Evolutionary conservation across 2,888 invertebrate genomes (phyloP), one percentile per base, ranked within the genome.

Genomic region (Diarsia brunnea): DNA sequence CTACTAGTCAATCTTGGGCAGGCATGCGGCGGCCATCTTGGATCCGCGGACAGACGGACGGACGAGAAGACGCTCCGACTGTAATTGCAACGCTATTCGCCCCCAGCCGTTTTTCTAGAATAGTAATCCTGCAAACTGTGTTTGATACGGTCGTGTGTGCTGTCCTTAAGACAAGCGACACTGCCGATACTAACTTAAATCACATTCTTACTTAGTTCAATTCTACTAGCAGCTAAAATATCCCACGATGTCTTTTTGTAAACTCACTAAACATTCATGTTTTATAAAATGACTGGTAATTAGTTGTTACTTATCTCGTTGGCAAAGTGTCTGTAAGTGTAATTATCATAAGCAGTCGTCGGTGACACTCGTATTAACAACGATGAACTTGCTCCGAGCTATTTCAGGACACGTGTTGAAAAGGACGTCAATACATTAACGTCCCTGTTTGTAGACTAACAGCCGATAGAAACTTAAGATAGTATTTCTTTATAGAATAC

Each of bases 1-100:
- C 95, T 95, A 95, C 95, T 94, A 96, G 96, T 96, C 96, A 95
- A 95, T 95, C 95, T 95, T 93, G 93, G 92, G 90, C 89, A 93
- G 95, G 95, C 95, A 96, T 95, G 95, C 93, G 92, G 93, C 94
- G 91, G 95, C 95, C 95, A 96, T 95, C 90, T 95, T 95, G 93
- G 84, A 89, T 90, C 82, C 86, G 87, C 87, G 89, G 92, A 94
- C 93, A 91, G 93, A 94, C 93, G 90, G 92, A 94, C 93, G 93
- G 90, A 91, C 91, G 90, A 90, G 92, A 91, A 92, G 94, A 94
- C 91, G 91, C 91, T 92, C 89, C 90, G 91, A 92, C 94, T 94
- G 93, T 95, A 95, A 96, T 96, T 96, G 95, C 96, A 91, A 90
- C 84, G 93, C 93, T 93, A 93, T 95, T 93, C 91, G 94, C 94